Base-by-base conservation (phyloP, 2,888 invertebrate species). In the Euclidia mi region DNA sequence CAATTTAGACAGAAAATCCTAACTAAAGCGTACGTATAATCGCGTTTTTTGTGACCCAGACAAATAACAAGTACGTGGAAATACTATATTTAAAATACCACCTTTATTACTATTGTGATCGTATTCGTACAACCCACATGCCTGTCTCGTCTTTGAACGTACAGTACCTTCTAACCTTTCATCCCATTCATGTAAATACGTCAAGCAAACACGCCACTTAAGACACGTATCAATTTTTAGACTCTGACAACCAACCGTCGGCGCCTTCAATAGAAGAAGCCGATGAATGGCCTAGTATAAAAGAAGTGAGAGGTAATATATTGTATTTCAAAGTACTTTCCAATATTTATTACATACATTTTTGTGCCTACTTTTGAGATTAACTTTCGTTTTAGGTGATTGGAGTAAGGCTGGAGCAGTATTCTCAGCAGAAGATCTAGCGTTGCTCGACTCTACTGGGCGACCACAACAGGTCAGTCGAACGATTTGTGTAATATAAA, bases 391-490 rank as follows among this genome's bases (percentile, higher is more conserved):
- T 56, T 44, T 53, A 93, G 94, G 90, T 31, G 93, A 93, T 42
- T 94, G 94, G 94, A 85, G 82, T 66, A 92, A 91, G 73, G 81
- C 85, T n/a, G 93, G 92, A 14, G 93, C 94, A 3, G 91, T 95
- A 1, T 95, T 94, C 67, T 95, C 94, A 11, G 94, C 94, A 14
- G 93, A 94, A 76, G 95, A 94, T 61, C 77, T 95, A 41, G 94
- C 94, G 28, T 78, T 94, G 10, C 73, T 95, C 32, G 95, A 94
- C 64, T 87, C 92, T 12, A 79, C 93, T 37, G 90, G 87, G n/a
- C 79, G 85, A 64, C 84, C 91, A 12, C 91, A 90, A 48, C 87
- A 92, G 85, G 90, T 90, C 67, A 65, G 53, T 41, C 1, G 14
- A n/a, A 15, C 14, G n/a, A n/a, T n/a, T n/a, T n/a, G n/a, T n/a